phyloP scores from a whole-genome alignment of 2,797 vertebrate species.

The Sebastolobus altivelis region DNA sequence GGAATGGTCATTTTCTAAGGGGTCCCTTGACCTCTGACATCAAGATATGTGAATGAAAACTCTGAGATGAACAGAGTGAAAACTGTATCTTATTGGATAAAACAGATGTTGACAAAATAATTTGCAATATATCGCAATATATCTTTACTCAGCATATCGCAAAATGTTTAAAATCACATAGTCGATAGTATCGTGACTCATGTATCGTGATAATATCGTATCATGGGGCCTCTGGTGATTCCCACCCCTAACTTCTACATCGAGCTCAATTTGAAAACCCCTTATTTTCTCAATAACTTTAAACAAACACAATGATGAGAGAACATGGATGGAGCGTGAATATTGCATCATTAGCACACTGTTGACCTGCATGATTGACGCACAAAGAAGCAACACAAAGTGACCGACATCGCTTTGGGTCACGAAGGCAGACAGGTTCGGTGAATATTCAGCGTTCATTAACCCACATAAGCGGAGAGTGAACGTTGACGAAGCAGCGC shows the following conservation, averaged over 20 bases:
- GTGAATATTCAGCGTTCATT: background rate
- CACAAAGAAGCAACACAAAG: background rate
- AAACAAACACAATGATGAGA: background rate
- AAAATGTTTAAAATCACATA: too few relatives aligned
- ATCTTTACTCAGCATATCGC: too few relatives aligned
- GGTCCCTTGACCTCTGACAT: too few relatives aligned
- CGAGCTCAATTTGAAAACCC: background rate
- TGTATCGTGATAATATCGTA: too few relatives aligned
- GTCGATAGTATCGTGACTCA: too few relatives aligned
- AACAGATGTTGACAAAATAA: too few relatives aligned
- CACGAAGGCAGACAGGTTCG: background rate
- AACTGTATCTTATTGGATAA: too few relatives aligned
- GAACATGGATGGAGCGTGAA: background rate
- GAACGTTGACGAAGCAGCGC: conserved; percentile 20
- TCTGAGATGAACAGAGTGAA: too few relatives aligned
- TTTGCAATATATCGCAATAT: too few relatives aligned
- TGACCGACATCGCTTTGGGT: background rate
- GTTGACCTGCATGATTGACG: background rate
- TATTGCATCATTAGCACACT: background rate
- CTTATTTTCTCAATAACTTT: background rate
- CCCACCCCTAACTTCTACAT: background rate
- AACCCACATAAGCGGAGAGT: background rate
- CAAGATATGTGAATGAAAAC: too few relatives aligned
- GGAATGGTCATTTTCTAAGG: too few relatives aligned
- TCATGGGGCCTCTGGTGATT: too few relatives aligned